Conservation (phyloP, 1,140 invertebrate species). For the Chrysopa pallens region DNA sequence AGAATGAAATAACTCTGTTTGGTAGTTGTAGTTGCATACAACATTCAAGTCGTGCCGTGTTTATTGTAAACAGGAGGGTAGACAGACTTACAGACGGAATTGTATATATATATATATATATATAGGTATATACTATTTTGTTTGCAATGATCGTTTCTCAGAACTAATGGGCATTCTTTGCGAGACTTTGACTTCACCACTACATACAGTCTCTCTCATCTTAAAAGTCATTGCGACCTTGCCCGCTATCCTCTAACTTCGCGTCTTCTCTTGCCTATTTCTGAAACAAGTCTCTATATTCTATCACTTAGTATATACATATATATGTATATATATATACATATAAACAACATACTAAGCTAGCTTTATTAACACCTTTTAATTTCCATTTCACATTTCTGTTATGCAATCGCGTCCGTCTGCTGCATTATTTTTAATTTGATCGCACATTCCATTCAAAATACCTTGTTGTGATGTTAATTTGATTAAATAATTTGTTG, state of each 20-base stretch:
- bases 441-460: too few relatives aligned
- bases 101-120: too few relatives aligned
- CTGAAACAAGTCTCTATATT: background rate
- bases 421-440: background rate
- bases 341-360: background rate
- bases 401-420: background rate
- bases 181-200: conserved; percentile 14
- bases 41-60: too few relatives aligned
- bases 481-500: too few relatives aligned
- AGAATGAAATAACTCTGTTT: too few relatives aligned
- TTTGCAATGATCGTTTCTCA: conserved; percentile 4
- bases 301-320: background rate
- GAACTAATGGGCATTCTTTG: conserved; percentile 14
- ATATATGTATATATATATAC: background rate
- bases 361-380: background rate
- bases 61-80: too few relatives aligned
- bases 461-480: too few relatives aligned
- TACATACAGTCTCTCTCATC: background rate
- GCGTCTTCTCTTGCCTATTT: too few relatives aligned
- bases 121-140: background rate
- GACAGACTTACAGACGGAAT: too few relatives aligned
- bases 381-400: background rate
- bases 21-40: too few relatives aligned
- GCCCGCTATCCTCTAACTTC: background rate
- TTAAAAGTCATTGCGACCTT: background rate